Evolutionary conservation across 2,888 invertebrate genomes (phyloP), one percentile per base, ranked within the genome.

Genomic region (Cyclophora albipunctata): DNA sequence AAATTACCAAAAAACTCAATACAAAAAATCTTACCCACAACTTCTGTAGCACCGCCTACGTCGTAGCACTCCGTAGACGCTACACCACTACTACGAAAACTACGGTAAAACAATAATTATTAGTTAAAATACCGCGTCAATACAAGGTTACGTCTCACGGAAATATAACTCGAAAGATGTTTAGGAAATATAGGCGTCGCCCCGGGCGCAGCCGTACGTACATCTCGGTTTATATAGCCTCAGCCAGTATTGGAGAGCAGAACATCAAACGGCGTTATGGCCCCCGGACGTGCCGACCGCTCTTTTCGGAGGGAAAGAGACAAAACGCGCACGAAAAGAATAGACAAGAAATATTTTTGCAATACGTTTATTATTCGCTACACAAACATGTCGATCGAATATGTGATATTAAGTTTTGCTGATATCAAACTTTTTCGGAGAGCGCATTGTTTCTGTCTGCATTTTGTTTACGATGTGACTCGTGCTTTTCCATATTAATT

Each of bases 241-340:
- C 81, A 51, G 70, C 84, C 79, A 84, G 89, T 80, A 89, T 89
- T 89, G 89, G 89, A 87, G 88, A 85, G 86, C 83, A 86, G 89
- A 89, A 75, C 89, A 89, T 89, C 89, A 89, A 89, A 89, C 84
- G 79, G 59, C 71, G 86, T 87, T 87, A 86, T 85, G 75, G 80
- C 81, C 84, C 81, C 81, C 83, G 86, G 87, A 85, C 87, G 89
- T 87, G 86, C 82, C 75, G 81, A 59, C 75, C 73, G 79, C 73
- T 69, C 72, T 58, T 42, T 71, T 62, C 73, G 68, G 70, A 57
- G 60, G 53, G 78, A 82, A 59, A 73, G 76, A 74, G 86, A 84
- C 66, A 63, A 73, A 69, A 62, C 5, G 62, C 69, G 79, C 63
- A 66, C 57, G 70, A 59, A 52, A 66, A 74, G 78, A 67, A 62